phyloP scores from a whole-genome alignment of 2,888 invertebrate species.

The Brenthis ino region DNA sequence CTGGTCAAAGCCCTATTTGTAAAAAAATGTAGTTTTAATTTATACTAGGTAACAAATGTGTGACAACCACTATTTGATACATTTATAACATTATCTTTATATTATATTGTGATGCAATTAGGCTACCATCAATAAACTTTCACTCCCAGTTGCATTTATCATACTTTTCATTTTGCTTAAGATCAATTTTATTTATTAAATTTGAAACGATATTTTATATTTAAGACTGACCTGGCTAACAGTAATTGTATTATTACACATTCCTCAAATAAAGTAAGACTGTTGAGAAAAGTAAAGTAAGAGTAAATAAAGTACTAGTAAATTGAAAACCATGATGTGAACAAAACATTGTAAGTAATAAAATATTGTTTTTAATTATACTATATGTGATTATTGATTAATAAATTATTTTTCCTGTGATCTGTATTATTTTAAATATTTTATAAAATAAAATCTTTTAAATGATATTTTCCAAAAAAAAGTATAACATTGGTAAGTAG shows the following conservation, averaged over 20 bases:
- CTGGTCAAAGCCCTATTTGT: slow-evolving; percentile 30
- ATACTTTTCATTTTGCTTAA: slow-evolving; percentile 42
- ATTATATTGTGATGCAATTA: slow-evolving; percentile 22
- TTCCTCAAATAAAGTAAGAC: slow-evolving; percentile 69
- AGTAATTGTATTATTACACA: slow-evolving; percentile 63
- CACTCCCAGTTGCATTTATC: slow-evolving; percentile 31
- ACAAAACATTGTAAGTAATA: slow-evolving; percentile 72
- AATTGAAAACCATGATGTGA: slow-evolving; percentile 58
- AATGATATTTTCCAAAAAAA: too few species aligned
- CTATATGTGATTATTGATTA: slow-evolving; percentile 35
- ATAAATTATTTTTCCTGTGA: slow-evolving; percentile 21
- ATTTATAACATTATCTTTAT: slow-evolving; percentile 11
- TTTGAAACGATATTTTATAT: slow-evolving; percentile 54
- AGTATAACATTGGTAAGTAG: too few species aligned
- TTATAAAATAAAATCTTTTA: not conserved
- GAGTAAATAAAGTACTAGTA: too few species aligned
- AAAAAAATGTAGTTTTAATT: slow-evolving; percentile 26
- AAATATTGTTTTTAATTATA: slow-evolving; percentile 52
- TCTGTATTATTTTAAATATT: not conserved
- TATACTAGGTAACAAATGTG: slow-evolving; percentile 27
- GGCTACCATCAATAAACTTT: slow-evolving; percentile 18
- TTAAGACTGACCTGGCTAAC: slow-evolving; percentile 63
- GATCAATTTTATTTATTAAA: slow-evolving; percentile 46
- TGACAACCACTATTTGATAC: slow-evolving; percentile 6
- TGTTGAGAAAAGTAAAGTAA: slow-evolving; percentile 57